phyloP scores from a whole-genome alignment of 2,888 invertebrate genomes.

The Mesorhabditis spiculigera region DNA sequence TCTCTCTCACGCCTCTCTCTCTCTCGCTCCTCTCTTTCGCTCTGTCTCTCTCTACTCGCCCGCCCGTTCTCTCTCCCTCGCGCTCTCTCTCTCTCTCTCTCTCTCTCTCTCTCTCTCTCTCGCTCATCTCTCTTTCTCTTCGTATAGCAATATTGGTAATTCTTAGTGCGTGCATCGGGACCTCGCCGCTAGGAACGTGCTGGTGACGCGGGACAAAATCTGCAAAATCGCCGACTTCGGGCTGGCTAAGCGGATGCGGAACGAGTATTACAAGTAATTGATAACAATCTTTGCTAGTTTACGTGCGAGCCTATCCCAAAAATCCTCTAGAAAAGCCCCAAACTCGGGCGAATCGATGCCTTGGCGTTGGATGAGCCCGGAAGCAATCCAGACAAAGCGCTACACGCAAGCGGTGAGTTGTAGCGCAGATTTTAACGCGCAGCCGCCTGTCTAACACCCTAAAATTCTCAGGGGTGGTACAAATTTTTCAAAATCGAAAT shows the following conservation, averaged over 20 bases:
- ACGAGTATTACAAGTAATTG: conserved; percentile 30
- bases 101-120: too few relatives aligned
- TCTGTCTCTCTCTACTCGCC: too few relatives aligned
- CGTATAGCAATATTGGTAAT: not conserved
- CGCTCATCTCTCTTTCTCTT: not conserved
- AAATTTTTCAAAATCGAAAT: too few relatives aligned
- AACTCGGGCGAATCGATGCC: conserved; percentile 76
- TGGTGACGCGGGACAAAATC: conserved; percentile 86
- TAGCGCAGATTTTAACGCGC: too few relatives aligned
- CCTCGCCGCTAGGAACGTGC: conserved; percentile 89
- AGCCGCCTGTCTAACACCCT: too few relatives aligned
- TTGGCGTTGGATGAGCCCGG: conserved; percentile 98
- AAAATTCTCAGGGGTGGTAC: too few relatives aligned
- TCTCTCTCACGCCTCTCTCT: too few relatives aligned
- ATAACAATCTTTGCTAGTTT: too few relatives aligned
- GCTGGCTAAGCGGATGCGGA: conserved; percentile 78
- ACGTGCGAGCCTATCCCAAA: too few relatives aligned
- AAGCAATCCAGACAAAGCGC: conserved; percentile 79
- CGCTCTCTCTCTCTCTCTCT: too few relatives aligned
- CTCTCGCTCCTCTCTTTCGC: too few relatives aligned
- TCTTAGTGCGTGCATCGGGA: conserved; percentile 77
- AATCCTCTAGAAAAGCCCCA: conserved; percentile 10
- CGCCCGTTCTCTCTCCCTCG: too few relatives aligned
- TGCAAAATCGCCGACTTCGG: conserved; percentile 97
- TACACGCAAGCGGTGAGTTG: conserved; percentile 68